Conservation (phyloP, 2,888 invertebrate genomes). For the Pediacus dermestoides region DNA sequence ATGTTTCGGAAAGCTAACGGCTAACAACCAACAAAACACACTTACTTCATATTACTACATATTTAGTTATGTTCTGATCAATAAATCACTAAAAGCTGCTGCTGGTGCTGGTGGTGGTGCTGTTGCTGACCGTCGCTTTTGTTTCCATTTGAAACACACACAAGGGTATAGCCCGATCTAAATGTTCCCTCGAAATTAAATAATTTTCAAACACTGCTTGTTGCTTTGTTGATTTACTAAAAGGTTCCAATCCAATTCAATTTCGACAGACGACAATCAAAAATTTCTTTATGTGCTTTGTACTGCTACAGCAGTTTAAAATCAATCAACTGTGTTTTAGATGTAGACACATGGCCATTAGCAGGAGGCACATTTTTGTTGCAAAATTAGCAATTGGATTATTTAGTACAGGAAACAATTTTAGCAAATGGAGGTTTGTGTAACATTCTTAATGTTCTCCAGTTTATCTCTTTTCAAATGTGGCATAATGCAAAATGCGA, state of each 20-base stretch:
- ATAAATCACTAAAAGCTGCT: conserved; percentile 42
- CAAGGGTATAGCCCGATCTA: no score
- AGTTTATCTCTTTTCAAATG: no score
- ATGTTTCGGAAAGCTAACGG: conserved; percentile 29
- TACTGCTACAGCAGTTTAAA: no score
- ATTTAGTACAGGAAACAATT: no score
- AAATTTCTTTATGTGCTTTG: background rate
- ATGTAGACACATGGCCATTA: no score
- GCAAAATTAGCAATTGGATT: no score
- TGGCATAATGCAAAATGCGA: no score
- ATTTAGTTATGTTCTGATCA: conserved; percentile 35
- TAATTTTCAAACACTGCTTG: conserved; percentile 29
- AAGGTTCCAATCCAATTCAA: conserved; percentile 35
- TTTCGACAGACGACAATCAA: conserved; percentile 30
- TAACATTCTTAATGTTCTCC: no score
- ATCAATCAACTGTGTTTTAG: no score
- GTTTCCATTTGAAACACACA: conserved; percentile 23
- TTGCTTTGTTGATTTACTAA: conserved; percentile 32
- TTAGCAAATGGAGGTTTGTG: no score
- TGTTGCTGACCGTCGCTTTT: conserved; percentile 39
- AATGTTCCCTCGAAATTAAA: conserved; percentile 28
- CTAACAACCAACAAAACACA: conserved; percentile 10
- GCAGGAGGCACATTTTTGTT: no score
- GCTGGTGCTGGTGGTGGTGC: no score
- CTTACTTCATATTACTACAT: conserved; percentile 30